These are phyloP conservation scores for Podargus strigoides DNA, from an alignment of 2,797 vertebrate species.

Conservation along the genomic window DNA sequence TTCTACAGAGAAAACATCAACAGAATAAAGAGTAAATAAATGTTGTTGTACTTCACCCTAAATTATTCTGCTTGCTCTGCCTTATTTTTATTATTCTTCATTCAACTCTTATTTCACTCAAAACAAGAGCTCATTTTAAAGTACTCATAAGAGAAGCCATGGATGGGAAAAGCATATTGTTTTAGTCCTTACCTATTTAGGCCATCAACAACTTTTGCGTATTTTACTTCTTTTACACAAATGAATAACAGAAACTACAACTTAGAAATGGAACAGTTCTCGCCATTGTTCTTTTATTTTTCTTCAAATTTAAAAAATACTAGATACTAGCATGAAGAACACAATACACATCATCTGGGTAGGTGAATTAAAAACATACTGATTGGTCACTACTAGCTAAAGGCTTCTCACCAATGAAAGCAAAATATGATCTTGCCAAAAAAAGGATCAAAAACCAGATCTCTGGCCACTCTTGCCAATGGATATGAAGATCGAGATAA, in stretches of 20 bases:
- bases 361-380: not conserved
- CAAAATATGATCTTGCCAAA: not conserved
- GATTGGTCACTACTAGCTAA: not conserved
- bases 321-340: not conserved
- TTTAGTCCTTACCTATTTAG: not conserved
- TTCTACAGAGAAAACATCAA: slow-evolving; percentile 58
- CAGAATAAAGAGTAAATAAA: not conserved
- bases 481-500: not conserved
- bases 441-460: not conserved
- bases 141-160: not conserved
- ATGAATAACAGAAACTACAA: not conserved
- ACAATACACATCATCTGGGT: not conserved
- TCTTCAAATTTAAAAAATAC: not conserved
- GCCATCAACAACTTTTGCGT: not conserved
- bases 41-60: not conserved
- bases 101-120: not conserved
- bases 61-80: not conserved
- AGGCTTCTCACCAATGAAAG: not conserved
- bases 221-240: not conserved
- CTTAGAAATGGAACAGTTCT: not conserved
- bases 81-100: not conserved
- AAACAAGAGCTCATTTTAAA: not conserved
- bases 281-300: not conserved
- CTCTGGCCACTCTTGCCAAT: not conserved
- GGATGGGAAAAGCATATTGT: not conserved